Conservation (phyloP, 37 sponge, comb jelly and placozoan species). For the Chondrosia reniformis region DNA sequence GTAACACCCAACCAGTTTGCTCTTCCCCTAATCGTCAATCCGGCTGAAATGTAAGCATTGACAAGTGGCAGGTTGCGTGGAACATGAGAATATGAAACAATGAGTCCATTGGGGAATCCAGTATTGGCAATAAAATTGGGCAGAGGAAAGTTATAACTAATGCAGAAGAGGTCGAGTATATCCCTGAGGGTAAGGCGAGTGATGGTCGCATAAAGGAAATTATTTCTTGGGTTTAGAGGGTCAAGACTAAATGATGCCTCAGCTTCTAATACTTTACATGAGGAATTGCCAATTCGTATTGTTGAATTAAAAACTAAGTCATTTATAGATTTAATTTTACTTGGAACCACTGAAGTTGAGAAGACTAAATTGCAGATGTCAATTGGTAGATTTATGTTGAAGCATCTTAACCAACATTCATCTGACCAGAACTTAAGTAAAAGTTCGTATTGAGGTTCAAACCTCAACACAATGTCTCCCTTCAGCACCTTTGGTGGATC, state of each 20-base stretch:
- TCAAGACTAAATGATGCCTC: not conserved
- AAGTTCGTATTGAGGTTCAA: no score
- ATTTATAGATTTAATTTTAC: not conserved
- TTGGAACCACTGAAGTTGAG: not conserved
- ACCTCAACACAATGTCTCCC: no score
- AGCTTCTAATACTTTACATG: not conserved
- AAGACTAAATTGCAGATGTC: not conserved
- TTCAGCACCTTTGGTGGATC: no score
- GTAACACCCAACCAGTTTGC: not conserved
- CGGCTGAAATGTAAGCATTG: not conserved
- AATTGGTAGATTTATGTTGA: no score
- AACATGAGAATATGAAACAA: not conserved
- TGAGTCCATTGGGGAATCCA: conserved; percentile 2
- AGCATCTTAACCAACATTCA: no score
- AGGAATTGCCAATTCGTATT: not conserved
- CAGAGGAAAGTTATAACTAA: conserved; percentile 16
- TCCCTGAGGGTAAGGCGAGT: not conserved
- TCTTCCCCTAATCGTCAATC: not conserved
- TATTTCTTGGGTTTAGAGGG: not conserved
- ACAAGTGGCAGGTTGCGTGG: not conserved
- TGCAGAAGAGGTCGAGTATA: not conserved
- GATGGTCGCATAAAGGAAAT: not conserved
- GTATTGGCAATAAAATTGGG: not conserved
- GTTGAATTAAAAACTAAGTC: not conserved
- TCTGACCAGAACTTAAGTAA: no score